Evolutionary conservation across 1,140 invertebrate genomes (phyloP), one percentile per base, ranked within the genome.

Genomic region (Plectrocnemia conspersa): DNA sequence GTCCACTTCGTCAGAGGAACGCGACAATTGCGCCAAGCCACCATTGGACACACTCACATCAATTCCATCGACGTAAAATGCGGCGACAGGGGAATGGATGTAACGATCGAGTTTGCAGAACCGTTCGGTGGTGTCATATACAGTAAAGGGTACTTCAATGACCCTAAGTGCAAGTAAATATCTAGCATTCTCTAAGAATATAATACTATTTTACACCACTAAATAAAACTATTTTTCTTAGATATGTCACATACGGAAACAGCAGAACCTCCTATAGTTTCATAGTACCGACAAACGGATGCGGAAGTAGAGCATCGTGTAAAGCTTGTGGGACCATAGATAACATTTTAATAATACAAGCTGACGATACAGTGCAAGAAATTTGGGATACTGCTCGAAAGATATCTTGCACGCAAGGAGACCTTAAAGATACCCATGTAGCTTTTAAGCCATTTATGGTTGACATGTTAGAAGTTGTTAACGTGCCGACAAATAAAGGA

Each of bases 111-210:
- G 21, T 86, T 86, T 64, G 71, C 78, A 2, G 73, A 77, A 32
- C 69, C 79, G 1, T 87, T 84, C 59, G 76, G 83, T 56, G 85
- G 85, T n/a, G 76, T 86, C 13, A 79, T 88, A 23, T 88, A 85
- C 72, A 86, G 83, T 59, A 85, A 86, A 64, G 83, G 84, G 10
- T 77, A 79, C 54, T 79, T 79, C 59, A 77, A 76, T 27, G 81
- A 86, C 63, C 78, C 80, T 9, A 81, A 78, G 52, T 86, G 83
- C 77, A 78, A 77, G 81, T 85, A 65, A 75, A 72, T 70, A 22
- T 6, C 1, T 10, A 19, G n/a, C 18, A 9, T 42, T 5, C 19
- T 22, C 3, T 42, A 16, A 4, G n/a, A n/a, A n/a, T n/a, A n/a
- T n/a, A n/a, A n/a, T n/a, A n/a, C n/a, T n/a, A n/a, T n/a, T n/a